phyloP scores from a whole-genome alignment of 2,888 invertebrate genomes.

The Malacosoma neustria region DNA sequence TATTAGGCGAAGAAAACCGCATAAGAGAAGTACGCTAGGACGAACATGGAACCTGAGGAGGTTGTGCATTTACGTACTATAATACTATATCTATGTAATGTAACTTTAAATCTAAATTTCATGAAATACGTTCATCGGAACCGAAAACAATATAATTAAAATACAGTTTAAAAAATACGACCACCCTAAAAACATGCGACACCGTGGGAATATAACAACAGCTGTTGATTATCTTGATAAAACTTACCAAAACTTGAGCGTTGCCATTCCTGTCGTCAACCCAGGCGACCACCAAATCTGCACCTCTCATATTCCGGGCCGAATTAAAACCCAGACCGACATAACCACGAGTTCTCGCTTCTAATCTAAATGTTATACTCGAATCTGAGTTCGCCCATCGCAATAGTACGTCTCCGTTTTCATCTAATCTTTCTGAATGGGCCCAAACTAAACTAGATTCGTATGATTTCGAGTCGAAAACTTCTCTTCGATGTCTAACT shows the following conservation, averaged over 20 bases:
- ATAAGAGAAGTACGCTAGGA: too few species aligned
- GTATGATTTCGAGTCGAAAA: slow-evolving; percentile 60
- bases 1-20: too few species aligned
- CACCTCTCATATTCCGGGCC: slow-evolving; percentile 85
- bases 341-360: slow-evolving; percentile 89
- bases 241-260: slow-evolving; percentile 87
- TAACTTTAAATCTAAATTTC: too few species aligned
- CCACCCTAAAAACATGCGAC: slow-evolving; percentile 13
- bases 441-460: slow-evolving; percentile 72
- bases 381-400: slow-evolving; percentile 85
- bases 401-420: slow-evolving; percentile 70
- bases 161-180: slow-evolving; percentile 13
- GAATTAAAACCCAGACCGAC: slow-evolving; percentile 91
- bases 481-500: slow-evolving; percentile 45
- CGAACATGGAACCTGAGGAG: too few species aligned
- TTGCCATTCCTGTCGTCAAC: slow-evolving; percentile 80
- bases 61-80: too few species aligned
- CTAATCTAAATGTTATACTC: slow-evolving; percentile 88
- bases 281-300: slow-evolving; percentile 94
- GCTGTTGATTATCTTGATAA: slow-evolving; percentile 29
- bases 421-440: slow-evolving; percentile 72
- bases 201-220: slow-evolving; percentile 26
- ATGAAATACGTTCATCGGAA: too few species aligned
- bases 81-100: too few species aligned
- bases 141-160: too few species aligned